Percentiles rank a stretch among this genome's conserved stretches.
Evolutionary conservation across 1,140 invertebrate genomes (phyloP).

Genomic region (Diuraphis noxia): DNA sequence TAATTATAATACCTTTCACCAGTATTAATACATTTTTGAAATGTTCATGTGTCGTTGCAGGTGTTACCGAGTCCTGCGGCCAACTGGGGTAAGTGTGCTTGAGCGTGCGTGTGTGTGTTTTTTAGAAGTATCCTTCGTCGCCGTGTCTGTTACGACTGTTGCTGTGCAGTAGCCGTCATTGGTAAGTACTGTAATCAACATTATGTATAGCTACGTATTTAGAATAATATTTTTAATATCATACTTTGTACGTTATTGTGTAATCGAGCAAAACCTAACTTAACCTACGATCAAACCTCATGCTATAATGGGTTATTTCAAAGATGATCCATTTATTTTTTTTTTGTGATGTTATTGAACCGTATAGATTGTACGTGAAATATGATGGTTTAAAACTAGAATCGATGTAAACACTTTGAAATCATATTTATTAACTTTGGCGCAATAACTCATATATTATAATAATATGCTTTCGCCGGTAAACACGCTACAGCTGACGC

Average conservation of each 20-base stretch:
- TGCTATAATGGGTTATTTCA: not conserved
- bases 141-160: not conserved
- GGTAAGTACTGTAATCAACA: not conserved
- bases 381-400: not conserved
- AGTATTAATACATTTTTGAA: not conserved
- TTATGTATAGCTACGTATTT: not conserved
- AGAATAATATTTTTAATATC: not conserved
- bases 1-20: not conserved
- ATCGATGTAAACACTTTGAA: not conserved
- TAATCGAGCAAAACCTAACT: too few relatives aligned
- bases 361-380: not conserved
- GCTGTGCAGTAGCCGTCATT: not conserved
- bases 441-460: not conserved
- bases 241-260: not conserved
- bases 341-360: not conserved
- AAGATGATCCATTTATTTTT: not conserved
- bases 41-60: not conserved
- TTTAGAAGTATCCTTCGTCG: not conserved
- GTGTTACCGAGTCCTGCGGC: not conserved
- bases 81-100: not conserved
- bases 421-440: not conserved
- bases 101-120: not conserved
- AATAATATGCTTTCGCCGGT: not conserved
- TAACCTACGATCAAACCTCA: not conserved
- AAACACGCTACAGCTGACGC: not conserved